Conservation (phyloP, 2,113 vertebrate species). For the Sturnus vulgaris region DNA sequence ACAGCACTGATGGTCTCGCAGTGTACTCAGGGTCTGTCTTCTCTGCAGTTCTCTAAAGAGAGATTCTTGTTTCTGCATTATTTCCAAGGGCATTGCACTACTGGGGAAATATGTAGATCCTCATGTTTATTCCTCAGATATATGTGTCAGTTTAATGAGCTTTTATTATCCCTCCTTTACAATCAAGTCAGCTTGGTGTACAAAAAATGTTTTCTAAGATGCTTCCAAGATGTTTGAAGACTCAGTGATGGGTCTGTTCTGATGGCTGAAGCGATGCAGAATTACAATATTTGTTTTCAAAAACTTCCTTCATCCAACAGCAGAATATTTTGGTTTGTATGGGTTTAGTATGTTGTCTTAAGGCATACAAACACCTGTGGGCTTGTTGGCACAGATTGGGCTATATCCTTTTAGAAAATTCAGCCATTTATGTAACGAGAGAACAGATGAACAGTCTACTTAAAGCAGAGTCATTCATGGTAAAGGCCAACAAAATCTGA, state of each 20-base stretch:
- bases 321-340: neutral
- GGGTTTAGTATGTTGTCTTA: neutral
- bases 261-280: neutral
- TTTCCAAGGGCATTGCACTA: neutral
- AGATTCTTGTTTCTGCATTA: neutral
- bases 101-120: neutral
- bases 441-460: neutral
- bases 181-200: neutral
- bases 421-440: neutral
- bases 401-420: neutral
- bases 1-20: neutral
- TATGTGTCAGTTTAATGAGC: neutral
- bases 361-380: neutral
- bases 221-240: neutral
- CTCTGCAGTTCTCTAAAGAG: neutral
- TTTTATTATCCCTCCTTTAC: neutral
- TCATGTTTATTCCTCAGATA: neutral
- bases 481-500: neutral
- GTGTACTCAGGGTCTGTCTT: accelerated
- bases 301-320: neutral
- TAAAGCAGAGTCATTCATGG: neutral
- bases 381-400: neutral
- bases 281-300: neutral
- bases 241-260: neutral
- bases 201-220: neutral